Conservation (phyloP, 2,797 vertebrate species). For the Platyrinchus mystaceus region DNA sequence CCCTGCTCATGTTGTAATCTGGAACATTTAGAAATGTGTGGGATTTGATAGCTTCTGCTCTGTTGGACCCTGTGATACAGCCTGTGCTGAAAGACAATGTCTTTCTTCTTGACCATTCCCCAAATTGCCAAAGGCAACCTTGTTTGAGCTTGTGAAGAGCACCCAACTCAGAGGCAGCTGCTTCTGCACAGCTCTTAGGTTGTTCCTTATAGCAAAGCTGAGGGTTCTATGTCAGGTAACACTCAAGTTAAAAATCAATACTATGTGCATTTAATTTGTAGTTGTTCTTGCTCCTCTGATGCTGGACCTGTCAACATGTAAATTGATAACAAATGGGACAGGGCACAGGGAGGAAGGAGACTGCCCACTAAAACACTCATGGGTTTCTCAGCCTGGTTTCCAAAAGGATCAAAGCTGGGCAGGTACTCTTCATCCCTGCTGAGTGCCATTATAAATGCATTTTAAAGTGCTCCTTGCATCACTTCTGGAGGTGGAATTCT, state of each 20-base stretch:
- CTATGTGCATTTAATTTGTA: neutral
- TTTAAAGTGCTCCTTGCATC: neutral
- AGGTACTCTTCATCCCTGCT: neutral
- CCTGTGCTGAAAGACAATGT: neutral
- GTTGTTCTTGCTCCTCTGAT: neutral
- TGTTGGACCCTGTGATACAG: neutral
- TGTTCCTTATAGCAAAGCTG: neutral
- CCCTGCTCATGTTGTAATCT: neutral
- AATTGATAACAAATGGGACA: neutral
- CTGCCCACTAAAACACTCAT: neutral
- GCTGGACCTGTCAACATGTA: neutral
- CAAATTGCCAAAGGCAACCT: neutral
- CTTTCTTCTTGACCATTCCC: neutral
- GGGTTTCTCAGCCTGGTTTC: neutral
- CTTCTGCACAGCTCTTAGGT: neutral
- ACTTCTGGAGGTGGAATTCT: neutral
- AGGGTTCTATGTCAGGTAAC: neutral
- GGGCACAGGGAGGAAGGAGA: neutral
- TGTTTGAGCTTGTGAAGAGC: neutral
- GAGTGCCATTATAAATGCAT: neutral
- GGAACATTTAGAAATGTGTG: neutral
- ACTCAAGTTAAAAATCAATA: neutral
- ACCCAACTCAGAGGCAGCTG: neutral
- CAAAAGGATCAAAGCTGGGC: neutral
- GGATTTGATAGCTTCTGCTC: neutral